Base-by-base conservation (phyloP, 2,797 vertebrate genomes). In the Phyllotis vaccarum region DNA sequence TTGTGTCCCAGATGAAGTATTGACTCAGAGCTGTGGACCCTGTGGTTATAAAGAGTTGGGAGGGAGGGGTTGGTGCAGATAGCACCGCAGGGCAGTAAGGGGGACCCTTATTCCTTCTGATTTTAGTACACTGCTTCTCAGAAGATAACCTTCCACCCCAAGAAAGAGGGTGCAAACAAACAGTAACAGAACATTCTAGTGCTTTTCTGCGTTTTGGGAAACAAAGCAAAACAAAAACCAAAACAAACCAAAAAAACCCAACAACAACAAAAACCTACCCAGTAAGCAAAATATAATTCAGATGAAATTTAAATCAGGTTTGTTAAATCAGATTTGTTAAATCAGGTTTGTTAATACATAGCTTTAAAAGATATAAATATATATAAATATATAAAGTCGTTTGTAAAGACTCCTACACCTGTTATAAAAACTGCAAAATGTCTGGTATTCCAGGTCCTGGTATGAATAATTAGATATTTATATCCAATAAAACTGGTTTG, bases 401-500 rank as follows among this genome's bases (percentile, higher is more conserved):
- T 96, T 95, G 87, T 97, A 96, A 98, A 98, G 90, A 98, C 98
- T 98, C 98, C 98, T 96, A 98, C 97, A 96, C 97, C 91, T 70
- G 31, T 96, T 98, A 91, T 97, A 97, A 96, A 98, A 98, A 97
- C 97, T 98, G 96, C 94, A 97, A 98, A 98, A 97, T 95, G 94
- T 97, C 98, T 98, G 97, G 97, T 97, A 97, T 97, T 94, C 95
- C 93, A 96, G 85, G 87, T 89, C 95, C 97, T 92, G 95, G 80
- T 97, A 82, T 80, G 97, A 98, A 98, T 98, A 98, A 98, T 98
- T 95, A 98, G 98, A 96, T 98, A 98, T 98, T 98, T 98, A 98
- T 98, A 98, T 97, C 98, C 98, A 98, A 98, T 98, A 98, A 98
- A 98, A 98, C 97, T 97, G 97, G 98, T 98, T 98, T 97, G 98